Base-by-base conservation (phyloP, 2,113 vertebrate species). In the Syrrhaptes paradoxus region DNA sequence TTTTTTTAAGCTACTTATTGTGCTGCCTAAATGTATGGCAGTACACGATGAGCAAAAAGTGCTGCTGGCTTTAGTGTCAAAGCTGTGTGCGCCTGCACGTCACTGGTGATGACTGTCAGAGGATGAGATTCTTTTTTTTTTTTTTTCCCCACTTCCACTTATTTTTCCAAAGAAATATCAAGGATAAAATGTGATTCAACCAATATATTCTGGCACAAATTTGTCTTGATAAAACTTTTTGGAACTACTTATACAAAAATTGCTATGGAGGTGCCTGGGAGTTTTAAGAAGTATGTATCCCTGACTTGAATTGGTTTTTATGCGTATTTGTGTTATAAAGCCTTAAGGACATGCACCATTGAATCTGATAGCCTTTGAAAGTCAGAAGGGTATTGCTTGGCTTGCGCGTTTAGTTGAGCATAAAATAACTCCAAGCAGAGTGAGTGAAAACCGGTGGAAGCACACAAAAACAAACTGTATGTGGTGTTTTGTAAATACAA, bases 401-500 rank as follows among this genome's bases (percentile, higher is more conserved):
- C 46, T 95, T 46, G 5, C 3, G 0, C 13, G 32, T 63, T 92
- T 89, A 21, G 22, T 95, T 94, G 62, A 26, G 74, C 85, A 79
- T 88, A 19, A 71, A 92, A n/a, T 81, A 68, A 63, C 17, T 36
- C 63, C 62, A 26, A 62, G 66, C 45, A 25, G 49, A 55, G 75
- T 10, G 59, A 34, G 61, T 57, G 80, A 88, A 36, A 80, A 31
- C 79, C 25, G 54, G 46, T 62, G 63, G 36, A 78, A 87, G 34
- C 58, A 32, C 43, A 26, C 29, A 66, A 13, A 51, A 41, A 11
- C 65, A 36, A 72, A n/a, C 31, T 84, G 2, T 34, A 1, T 7
- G n/a, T 77, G n/a, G 6, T 89, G 54, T 79, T 81, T 66, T 80
- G 79, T 46, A 79, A 52, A 83, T 32, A 92, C 18, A 93, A 84